phyloP scores from a whole-genome alignment of 2,113 vertebrate genomes.

The Carettochelys insculpta region DNA sequence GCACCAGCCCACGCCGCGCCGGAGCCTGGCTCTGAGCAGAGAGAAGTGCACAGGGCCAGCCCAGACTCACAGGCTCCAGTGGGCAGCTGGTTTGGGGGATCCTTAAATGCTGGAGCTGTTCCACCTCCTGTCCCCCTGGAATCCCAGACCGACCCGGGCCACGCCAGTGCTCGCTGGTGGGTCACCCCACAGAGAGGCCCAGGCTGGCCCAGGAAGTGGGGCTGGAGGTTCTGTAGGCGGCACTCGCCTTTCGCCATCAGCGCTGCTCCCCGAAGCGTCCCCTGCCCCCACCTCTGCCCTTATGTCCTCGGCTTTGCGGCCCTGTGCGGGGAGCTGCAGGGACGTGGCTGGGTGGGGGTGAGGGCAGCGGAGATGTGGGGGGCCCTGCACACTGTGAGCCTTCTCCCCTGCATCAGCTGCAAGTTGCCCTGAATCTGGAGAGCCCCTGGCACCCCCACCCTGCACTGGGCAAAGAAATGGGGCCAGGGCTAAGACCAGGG shows the following conservation, averaged over 20 bases:
- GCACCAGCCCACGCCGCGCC: background rate
- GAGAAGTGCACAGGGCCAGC: background rate
- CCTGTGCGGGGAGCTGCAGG: too few species aligned
- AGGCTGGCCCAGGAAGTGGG: background rate
- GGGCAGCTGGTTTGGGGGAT: background rate
- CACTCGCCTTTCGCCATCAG: background rate
- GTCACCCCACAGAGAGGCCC: background rate
- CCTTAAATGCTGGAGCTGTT: background rate
- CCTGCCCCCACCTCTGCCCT: too few species aligned
- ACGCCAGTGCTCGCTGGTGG: too few species aligned
- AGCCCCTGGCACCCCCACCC: background rate
- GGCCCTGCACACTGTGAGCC: too few species aligned
- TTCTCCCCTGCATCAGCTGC: too few species aligned
- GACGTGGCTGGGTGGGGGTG: background rate
- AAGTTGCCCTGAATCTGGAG: background rate
- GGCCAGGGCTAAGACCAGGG: background rate
- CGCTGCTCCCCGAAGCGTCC: too few species aligned
- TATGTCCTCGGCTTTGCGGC: too few species aligned
- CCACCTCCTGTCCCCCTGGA: background rate
- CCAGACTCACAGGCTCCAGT: background rate
- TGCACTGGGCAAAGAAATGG: too few species aligned
- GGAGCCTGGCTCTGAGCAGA: background rate
- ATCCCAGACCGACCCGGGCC: too few species aligned
- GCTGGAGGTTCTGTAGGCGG: background rate
- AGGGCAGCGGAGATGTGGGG: background rate